A percentile compares a stretch with the other conserved stretches of the same genome.
phyloP scores from a whole-genome alignment of 2,797 vertebrate species.

The Onychomys arenicola region DNA sequence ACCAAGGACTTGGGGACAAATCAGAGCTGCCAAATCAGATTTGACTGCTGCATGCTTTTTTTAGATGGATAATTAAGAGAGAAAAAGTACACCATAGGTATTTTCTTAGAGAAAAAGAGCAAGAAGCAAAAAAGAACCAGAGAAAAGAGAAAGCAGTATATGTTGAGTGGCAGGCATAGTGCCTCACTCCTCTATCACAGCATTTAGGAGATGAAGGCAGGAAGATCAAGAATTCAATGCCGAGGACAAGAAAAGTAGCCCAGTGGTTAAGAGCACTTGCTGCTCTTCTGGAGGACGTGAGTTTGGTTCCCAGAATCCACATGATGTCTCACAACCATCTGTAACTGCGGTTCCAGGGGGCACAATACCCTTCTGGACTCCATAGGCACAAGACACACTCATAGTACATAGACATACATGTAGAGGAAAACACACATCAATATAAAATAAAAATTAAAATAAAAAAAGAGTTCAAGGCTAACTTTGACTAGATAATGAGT shows the following conservation, averaged over 20 bases:
- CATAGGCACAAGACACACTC: not conserved
- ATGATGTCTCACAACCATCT: not conserved
- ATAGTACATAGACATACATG: not conserved
- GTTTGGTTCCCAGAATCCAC: not conserved
- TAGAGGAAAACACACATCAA: not conserved
- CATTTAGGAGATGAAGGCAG: not conserved
- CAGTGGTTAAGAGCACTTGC: not conserved
- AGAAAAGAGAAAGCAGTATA: not conserved
- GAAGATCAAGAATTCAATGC: not conserved
- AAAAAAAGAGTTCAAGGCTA: not conserved
- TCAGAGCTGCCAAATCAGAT: not conserved
- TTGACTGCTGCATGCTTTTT: not conserved
- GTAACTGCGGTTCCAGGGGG: not conserved
- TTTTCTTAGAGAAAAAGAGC: slow-evolving; percentile 36
- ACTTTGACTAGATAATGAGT: not conserved
- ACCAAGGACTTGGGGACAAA: not conserved
- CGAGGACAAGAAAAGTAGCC: not conserved
- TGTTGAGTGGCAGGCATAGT: not conserved
- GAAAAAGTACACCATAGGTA: not conserved
- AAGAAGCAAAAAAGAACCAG: slow-evolving; percentile 28
- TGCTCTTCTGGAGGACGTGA: not conserved
- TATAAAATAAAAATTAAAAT: not conserved
- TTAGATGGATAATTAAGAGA: not conserved
- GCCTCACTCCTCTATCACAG: not conserved
- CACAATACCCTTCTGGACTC: not conserved